phyloP scores from a whole-genome alignment of 2,888 invertebrate species.

The Oligia fasciuncula region DNA sequence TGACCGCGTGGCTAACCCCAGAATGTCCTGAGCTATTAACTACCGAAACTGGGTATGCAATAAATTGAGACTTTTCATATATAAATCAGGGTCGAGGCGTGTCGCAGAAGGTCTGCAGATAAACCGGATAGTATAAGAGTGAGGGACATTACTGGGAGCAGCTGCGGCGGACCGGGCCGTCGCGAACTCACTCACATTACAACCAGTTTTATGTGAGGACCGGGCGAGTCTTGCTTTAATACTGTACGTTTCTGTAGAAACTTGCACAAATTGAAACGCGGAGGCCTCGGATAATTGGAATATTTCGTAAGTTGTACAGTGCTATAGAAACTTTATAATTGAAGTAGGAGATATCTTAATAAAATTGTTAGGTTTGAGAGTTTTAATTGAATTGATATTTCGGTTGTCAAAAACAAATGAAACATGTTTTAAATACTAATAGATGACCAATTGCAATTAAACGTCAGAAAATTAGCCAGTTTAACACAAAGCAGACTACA shows the following conservation, averaged over 20 bases:
- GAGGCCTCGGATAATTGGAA: conserved; percentile 72
- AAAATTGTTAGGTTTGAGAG: conserved; percentile 26
- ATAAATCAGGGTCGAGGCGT: conserved; percentile 83
- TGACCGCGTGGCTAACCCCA: conserved; percentile 79
- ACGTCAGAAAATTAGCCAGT: conserved; percentile 17
- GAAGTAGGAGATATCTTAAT: conserved; percentile 53
- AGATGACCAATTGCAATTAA: neutral
- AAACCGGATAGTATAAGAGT: conserved; percentile 80
- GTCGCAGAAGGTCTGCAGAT: conserved; percentile 81
- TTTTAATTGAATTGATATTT: conserved; percentile 14
- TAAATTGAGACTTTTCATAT: conserved; percentile 84
- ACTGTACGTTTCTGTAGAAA: conserved; percentile 70
- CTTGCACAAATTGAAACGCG: conserved; percentile 79
- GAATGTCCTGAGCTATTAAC: conserved; percentile 84
- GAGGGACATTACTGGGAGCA: conserved; percentile 79
- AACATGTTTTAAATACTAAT: neutral
- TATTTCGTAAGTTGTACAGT: conserved; percentile 66
- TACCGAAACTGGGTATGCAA: conserved; percentile 78
- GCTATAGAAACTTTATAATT: conserved; percentile 64
- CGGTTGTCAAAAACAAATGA: neutral
- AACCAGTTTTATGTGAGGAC: conserved; percentile 77
- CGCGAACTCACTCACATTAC: conserved; percentile 82
- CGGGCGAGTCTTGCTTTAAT: conserved; percentile 71
- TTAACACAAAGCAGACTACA: conserved; percentile 44
- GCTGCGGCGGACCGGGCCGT: conserved; percentile 72